A percentile compares a stretch with the other conserved stretches of the same genome.
phyloP scores from a whole-genome alignment of 2,888 invertebrate species.

The Heteropelma amictum region DNA sequence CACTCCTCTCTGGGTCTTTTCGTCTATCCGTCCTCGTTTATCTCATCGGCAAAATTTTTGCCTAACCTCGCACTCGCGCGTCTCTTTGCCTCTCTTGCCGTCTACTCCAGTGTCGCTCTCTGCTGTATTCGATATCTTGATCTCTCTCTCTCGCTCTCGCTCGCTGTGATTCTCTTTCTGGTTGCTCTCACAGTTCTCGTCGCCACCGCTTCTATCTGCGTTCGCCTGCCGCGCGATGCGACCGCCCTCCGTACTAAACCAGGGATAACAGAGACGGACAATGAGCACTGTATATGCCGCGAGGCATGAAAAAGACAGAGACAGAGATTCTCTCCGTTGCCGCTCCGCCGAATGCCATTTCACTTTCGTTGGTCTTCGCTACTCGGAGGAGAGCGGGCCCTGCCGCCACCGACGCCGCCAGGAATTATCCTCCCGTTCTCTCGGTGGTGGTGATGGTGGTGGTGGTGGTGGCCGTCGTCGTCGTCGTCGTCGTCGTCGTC shows the following conservation, averaged over 20 bases:
- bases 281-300: constrained; percentile 7
- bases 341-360: constrained; percentile 75
- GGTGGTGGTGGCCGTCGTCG: constrained; percentile 54
- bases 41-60: constrained; percentile 74
- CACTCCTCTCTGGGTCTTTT: constrained; percentile 38
- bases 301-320: constrained; percentile 22
- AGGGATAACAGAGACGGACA: constrained; percentile 34
- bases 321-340: constrained; percentile 30
- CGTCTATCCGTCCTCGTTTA: constrained; percentile 67
- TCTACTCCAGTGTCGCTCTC: constrained; percentile 10
- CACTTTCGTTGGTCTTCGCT: constrained; percentile 78
- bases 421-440: constrained; percentile 58
- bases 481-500: constrained; percentile 62
- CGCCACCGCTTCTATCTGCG: constrained; percentile 43
- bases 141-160: constrained; percentile 50
- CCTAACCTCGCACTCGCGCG: constrained; percentile 39
- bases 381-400: constrained; percentile 72
- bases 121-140: background rate
- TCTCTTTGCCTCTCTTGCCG: constrained; percentile 24
- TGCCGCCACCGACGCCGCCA: constrained; percentile 52
- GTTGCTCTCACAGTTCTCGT: constrained; percentile 39
- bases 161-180: constrained; percentile 50
- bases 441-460: constrained; percentile 22
- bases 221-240: constrained; percentile 49
- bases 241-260: constrained; percentile 50